Base-by-base conservation (phyloP, 2,888 invertebrate genomes). In the Dryobotodes eremita region DNA sequence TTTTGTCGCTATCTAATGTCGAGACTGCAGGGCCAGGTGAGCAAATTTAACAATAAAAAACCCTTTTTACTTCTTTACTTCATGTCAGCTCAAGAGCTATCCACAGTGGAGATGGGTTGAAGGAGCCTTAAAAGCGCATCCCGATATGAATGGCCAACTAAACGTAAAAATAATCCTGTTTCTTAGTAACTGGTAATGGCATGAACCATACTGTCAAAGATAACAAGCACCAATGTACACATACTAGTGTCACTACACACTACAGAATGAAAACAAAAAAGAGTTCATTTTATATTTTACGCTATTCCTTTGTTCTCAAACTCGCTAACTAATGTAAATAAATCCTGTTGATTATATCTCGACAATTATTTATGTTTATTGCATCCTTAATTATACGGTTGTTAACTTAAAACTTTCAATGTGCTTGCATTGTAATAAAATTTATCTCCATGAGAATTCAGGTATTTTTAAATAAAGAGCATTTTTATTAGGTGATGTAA, bases 321-420 rank as follows among this genome's bases (percentile, higher is more conserved):
- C 36, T 20, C 1, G 15, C 48, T 17, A 66, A 79, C 31, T 66
- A 62, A 66, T 55, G 85, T 48, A 57, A 81, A 84, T 81, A 79
- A 79, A 81, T 71, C 66, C 20, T 17, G 61, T 62, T 84, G 85
- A 84, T 81, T 57, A 68, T 50, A 81, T 84, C 80, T 79, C 17
- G 26, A 48, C 84, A 66, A 79, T 42, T 79, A 84, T 79, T 71
- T 79, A 71, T 62, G 85, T 84, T 81, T 71, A 81, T 79, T 84
- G 80, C 80, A 71, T 71, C 48, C 61, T 84, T 84, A 42, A 84
- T 81, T 84, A 55, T 62, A 71, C 50, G 80, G 55, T 84, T 62
- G 80, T 66, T 66, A 71, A 62, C 31, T 79, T 68, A 46, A 42
- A 84, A 59, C 55, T 80, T 68, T 6, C 53, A 80, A 59, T 80